Conservation (phyloP, 2,888 invertebrate species). For the Pyrochroa serraticornis region DNA sequence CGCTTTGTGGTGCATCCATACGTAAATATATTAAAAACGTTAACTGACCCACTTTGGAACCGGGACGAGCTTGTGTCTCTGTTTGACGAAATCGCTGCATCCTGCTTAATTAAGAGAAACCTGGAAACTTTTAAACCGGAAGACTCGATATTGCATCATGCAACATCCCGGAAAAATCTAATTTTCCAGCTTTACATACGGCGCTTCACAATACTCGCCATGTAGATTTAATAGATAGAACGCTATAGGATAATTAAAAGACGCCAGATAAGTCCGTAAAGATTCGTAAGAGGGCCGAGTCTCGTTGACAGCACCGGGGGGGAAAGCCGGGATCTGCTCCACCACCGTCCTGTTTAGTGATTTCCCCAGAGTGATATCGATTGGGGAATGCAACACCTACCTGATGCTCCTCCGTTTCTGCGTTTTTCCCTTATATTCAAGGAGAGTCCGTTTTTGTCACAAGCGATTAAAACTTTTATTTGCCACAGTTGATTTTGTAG, state of each 20-base stretch:
- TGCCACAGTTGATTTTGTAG: no score
- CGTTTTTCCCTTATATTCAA: constrained; percentile 16
- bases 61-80: no score
- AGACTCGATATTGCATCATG: no score
- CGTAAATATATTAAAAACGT: no score
- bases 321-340: constrained; percentile 41
- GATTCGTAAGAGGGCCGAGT: constrained; percentile 38
- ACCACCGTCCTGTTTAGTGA: constrained; percentile 54
- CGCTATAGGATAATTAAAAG: constrained; percentile 45
- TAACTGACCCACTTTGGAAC: no score
- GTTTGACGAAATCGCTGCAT: no score
- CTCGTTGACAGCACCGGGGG: constrained; percentile 41
- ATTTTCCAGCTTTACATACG: constrained; percentile 10
- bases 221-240: constrained; percentile 41
- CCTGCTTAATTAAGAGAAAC: no score
- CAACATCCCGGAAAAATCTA: constrained; percentile 1
- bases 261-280: constrained; percentile 43
- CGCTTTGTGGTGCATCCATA: no score
- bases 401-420: constrained; percentile 32
- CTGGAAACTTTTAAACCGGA: no score
- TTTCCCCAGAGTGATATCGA: constrained; percentile 57
- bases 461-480: constrained; percentile 25
- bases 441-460: constrained; percentile 6
- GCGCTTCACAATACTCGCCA: constrained; percentile 25
- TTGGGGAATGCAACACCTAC: constrained; percentile 54